phyloP scores from a whole-genome alignment of 2,113 vertebrate species.

The Coryphaenoides rupestris region DNA sequence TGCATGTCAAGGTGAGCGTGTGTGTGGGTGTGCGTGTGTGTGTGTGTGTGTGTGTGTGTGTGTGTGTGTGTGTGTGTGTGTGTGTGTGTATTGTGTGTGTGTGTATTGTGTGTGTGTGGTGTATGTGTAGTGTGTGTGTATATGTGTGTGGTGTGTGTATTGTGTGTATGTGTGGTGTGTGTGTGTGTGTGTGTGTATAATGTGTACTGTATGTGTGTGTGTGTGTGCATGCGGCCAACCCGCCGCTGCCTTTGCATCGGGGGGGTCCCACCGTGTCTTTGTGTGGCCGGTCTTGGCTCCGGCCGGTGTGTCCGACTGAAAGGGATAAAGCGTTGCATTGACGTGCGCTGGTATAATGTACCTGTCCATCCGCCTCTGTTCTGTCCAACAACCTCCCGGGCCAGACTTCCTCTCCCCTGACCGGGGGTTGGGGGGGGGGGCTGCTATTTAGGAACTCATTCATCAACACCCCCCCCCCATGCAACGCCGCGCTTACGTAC shows the following conservation, averaged over 20 bases:
- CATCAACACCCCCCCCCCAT: conserved; percentile 91
- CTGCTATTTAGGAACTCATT: conserved; percentile 83
- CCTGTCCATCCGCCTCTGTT: conserved; percentile 40
- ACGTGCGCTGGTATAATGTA: conserved; percentile 35
- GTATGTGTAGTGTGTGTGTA: no score
- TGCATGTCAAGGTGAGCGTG: background rate
- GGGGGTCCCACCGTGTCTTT: background rate
- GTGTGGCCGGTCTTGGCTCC: background rate
- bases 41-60: background rate
- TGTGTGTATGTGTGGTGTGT: background rate
- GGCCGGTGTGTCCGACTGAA: no score
- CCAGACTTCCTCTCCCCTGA: conserved; percentile 53
- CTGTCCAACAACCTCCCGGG: conserved; percentile 31
- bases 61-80: background rate
- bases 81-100: background rate
- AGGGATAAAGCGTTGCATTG: conserved; percentile 15
- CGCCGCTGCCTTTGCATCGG: conserved; percentile 53
- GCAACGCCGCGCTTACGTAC: conserved; percentile 89
- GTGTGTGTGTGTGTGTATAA: background rate
- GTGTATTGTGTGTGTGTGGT: background rate
- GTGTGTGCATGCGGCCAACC: background rate
- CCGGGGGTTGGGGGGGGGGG: conserved; percentile 36
- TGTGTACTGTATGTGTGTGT: no score
- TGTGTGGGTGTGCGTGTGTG: background rate
- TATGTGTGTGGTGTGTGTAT: background rate